Evolutionary conservation across 2,888 invertebrate species (phyloP).

Genomic region (Pyrrhosoma nymphula): DNA sequence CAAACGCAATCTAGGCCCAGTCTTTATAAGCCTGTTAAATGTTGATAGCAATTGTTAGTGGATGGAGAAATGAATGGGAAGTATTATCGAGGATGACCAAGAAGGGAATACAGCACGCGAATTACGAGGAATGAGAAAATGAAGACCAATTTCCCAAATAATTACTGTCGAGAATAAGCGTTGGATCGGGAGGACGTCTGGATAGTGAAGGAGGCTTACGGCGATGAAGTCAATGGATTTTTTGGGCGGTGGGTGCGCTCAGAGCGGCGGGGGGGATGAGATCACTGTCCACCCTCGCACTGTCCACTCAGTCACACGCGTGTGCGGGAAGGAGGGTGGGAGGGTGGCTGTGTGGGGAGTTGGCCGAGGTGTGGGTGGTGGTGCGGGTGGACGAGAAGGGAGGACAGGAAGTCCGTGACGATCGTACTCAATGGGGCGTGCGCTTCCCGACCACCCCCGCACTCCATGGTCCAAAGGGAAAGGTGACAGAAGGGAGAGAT

Average conservation of each 20-base stretch:
- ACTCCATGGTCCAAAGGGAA: not conserved
- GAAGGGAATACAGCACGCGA: too few species aligned
- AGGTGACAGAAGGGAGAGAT: not conserved
- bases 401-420: slow-evolving; percentile 67
- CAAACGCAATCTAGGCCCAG: too few species aligned
- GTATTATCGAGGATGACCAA: too few species aligned
- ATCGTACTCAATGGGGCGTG: slow-evolving; percentile 45
- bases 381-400: not conserved
- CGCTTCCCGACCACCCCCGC: not conserved
- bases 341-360: not conserved
- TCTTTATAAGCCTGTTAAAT: too few species aligned
- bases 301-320: slow-evolving; percentile 5
- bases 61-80: too few species aligned
- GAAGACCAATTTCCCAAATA: too few species aligned
- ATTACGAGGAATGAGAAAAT: too few species aligned
- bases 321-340: not conserved
- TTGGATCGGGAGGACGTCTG: too few species aligned
- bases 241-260: not conserved
- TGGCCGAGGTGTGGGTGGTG: not conserved
- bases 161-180: too few species aligned
- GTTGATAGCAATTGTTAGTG: too few species aligned
- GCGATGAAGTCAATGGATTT: not conserved
- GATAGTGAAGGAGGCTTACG: not conserved
- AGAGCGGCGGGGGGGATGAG: not conserved
- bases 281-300: slow-evolving; percentile 16